Conservation (phyloP, 2,113 vertebrate genomes). For the Pontoporia blainvillei region DNA sequence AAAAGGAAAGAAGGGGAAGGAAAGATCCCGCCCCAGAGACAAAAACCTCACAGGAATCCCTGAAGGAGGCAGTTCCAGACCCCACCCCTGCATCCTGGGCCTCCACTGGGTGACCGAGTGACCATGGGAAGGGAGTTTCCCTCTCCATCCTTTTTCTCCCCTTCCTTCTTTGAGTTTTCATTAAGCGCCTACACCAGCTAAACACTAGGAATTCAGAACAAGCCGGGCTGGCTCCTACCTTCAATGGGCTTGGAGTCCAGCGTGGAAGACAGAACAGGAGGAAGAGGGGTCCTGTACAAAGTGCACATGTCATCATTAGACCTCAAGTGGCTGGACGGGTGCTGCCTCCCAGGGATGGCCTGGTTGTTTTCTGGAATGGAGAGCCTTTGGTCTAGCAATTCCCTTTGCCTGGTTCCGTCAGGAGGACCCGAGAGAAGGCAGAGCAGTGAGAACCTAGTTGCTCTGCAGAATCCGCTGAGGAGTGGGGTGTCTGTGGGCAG, state of each 20-base stretch:
- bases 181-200: background rate
- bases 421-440: background rate
- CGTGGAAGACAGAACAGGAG: background rate
- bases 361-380: background rate
- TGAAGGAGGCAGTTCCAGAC: background rate
- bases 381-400: background rate
- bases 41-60: background rate
- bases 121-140: background rate
- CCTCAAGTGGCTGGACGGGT: background rate
- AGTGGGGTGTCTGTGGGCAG: background rate
- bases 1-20: background rate
- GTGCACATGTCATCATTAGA: background rate
- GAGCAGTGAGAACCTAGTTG: background rate
- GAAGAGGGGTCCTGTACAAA: background rate
- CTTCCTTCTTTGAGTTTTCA: background rate
- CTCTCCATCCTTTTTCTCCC: background rate
- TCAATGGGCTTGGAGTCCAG: background rate
- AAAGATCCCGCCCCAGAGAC: background rate
- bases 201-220: background rate
- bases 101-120: fast-evolving
- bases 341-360: background rate
- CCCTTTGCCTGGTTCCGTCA: background rate
- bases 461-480: background rate
- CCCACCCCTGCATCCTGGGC: background rate
- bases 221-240: background rate